Conservation (phyloP, 2,888 invertebrate species). For the Scaptomyza polygonia region DNA sequence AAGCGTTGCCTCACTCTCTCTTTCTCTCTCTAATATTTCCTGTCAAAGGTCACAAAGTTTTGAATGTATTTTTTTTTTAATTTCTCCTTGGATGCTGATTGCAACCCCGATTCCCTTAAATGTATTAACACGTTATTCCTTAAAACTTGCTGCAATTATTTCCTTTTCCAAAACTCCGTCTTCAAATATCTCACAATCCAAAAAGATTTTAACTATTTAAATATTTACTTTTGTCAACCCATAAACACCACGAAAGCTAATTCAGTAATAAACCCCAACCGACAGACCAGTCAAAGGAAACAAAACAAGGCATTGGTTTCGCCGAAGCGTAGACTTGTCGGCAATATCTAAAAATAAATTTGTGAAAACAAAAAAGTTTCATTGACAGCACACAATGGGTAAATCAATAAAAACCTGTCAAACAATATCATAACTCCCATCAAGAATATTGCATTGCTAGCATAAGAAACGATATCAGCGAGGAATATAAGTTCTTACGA, state of each 20-base stretch:
- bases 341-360: conserved; percentile 53
- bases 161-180: conserved; percentile 13
- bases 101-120: neutral
- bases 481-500: no score
- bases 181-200: conserved; percentile 1
- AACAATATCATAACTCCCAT: conserved; percentile 18
- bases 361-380: conserved; percentile 50
- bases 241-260: neutral
- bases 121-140: neutral
- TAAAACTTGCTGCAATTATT: neutral
- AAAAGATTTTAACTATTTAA: conserved; percentile 20
- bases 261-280: conserved; percentile 2
- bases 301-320: conserved; percentile 37
- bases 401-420: conserved; percentile 55
- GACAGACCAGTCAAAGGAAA: conserved; percentile 9
- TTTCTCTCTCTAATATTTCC: conserved; percentile 15
- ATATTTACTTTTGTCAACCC: conserved; percentile 24
- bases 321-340: conserved; percentile 30
- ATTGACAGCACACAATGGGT: conserved; percentile 53
- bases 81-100: conserved; percentile 28
- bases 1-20: conserved; percentile 31
- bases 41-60: conserved; percentile 38
- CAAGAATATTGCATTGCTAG: neutral
- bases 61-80: neutral
- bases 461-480: neutral